Base-by-base conservation (phyloP, 2,113 vertebrate genomes). In the Chiloscyllium plagiosum region DNA sequence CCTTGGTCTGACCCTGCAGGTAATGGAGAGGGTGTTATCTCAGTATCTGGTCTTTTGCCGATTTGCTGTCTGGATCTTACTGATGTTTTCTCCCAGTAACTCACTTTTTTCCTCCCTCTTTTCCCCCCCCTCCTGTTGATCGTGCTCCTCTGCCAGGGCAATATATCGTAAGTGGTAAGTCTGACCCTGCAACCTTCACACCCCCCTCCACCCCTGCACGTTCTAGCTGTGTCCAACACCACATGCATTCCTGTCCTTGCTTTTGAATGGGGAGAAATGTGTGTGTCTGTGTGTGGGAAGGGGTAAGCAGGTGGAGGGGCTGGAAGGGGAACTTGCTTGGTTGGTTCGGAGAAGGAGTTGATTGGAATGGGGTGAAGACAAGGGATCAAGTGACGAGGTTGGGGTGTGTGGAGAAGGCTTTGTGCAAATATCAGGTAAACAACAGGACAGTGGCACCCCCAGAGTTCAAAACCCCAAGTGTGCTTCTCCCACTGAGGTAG, bases 101-200 rank as follows among this genome's bases (percentile, higher is more conserved):
- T 72, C 20, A 2, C 20, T 70, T 47, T 95, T 94, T n/a, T 94
- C 66, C n/a, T n/a, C 42, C 42, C 42, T 47, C 42, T 47, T 47
- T 47, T 1, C 42, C 42, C 42, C 78, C 78, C 93, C 68, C n/a
- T 94, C 68, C 47, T 3, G 42, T 12, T 42, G 17, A 20, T 66
- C 89, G 66, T 72, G 93, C 68, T 95, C 68, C 6, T 19, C 93
- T 68, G 26, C n/a, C 93, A 95, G 93, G 26, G 42, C 93, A 72
- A 70, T 95, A 5, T 95, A 95, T 70, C 93, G 93, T 70, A 66
- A 95, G 93, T 95, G 93, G 93, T 95, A 72, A 95, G 93, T 95
- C 66, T 13, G 66, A 95, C 37, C 93, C 93, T 70, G 24, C 93
- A 4, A 95, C 68, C 93, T 29, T 70, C 3, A 15, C 42, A 17